A percentile compares a stretch with the other conserved stretches of the same genome.
These are phyloP conservation scores for Phenganax subtilis DNA, from an alignment of 92 coral and sea anemone genomes.

Conservation along the genomic window DNA sequence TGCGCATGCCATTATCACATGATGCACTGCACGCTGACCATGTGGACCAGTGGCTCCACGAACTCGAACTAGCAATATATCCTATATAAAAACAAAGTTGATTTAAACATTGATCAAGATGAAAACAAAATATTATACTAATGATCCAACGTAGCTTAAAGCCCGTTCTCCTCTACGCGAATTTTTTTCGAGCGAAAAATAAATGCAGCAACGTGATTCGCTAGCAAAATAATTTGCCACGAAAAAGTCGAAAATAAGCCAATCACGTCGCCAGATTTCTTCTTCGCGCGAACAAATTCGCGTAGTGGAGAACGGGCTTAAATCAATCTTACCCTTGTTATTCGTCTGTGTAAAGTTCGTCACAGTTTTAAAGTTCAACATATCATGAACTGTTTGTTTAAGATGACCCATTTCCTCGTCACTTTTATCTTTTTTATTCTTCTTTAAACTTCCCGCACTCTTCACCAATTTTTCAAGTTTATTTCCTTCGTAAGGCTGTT, in stretches of 20 bases:
- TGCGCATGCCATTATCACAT: slow-evolving; percentile 27
- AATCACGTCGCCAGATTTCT: neutral
- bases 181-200: neutral
- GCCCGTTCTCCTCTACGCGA: too few relatives aligned
- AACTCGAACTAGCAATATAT: neutral
- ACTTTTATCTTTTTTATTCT: neutral
- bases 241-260: neutral
- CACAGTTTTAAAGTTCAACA: neutral
- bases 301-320: too few relatives aligned
- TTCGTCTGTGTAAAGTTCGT: neutral
- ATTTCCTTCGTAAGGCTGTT: neutral
- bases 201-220: neutral
- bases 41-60: slow-evolving; percentile 31
- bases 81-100: neutral
- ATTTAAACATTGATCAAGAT: neutral
- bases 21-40: slow-evolving; percentile 40
- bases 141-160: neutral
- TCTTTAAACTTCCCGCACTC: neutral
- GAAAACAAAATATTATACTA: neutral
- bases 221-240: neutral
- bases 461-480: neutral
- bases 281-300: too few relatives aligned
- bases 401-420: slow-evolving; percentile 20
- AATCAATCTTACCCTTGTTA: neutral
- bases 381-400: slow-evolving; percentile 7